Evolutionary conservation across 2,797 vertebrate species (phyloP), one percentile per base, ranked within the genome.

Genomic region (Xyrichtys novacula): DNA sequence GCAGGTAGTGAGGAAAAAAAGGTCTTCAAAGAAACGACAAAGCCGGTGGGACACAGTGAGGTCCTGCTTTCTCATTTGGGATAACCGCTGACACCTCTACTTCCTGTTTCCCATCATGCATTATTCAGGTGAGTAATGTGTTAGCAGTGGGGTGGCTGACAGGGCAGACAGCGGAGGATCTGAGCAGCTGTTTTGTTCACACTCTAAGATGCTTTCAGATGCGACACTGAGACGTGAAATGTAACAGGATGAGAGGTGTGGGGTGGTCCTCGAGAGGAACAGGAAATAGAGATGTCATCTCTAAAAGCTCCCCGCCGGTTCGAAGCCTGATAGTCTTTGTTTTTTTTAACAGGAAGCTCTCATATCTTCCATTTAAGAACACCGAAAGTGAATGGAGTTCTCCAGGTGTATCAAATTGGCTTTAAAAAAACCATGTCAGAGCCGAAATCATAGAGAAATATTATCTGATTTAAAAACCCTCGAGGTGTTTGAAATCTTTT

Each of bases 91-190:
- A 78, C 73, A 71, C 61, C 31, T 53, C 74, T 16, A 74, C 74
- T 80, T 84, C 85, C 78, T 75, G 60, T 76, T 86, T 84, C 74
- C 65, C 76, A 66, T 81, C 80, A 75, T 88, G 74, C 79, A 87
- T 87, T 86, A 89, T 88, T 92, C 81, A 87, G 70, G 79, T 55
- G 44, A 64, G 65, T 76, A 76, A 78, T 60, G 66, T 83, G 70
- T 74, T 52, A 64, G 64, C 69, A 67, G 69, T 36, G 39, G 46
- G 63, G 64, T 66, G 75, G 61, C 52, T 79, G 81, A 80, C 75
- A 60, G 74, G 62, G 47, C 81, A 80, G 73, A 73, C 52, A 9
- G 74, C 14, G 1, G 59, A 69, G 65, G 63, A 83, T 80, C 77
- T 73, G 46, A 78, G 76, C 56, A 58, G 60, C 64, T 74, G 65